Conservation (phyloP, 2,113 vertebrate genomes). For the Callospermophilus lateralis region DNA sequence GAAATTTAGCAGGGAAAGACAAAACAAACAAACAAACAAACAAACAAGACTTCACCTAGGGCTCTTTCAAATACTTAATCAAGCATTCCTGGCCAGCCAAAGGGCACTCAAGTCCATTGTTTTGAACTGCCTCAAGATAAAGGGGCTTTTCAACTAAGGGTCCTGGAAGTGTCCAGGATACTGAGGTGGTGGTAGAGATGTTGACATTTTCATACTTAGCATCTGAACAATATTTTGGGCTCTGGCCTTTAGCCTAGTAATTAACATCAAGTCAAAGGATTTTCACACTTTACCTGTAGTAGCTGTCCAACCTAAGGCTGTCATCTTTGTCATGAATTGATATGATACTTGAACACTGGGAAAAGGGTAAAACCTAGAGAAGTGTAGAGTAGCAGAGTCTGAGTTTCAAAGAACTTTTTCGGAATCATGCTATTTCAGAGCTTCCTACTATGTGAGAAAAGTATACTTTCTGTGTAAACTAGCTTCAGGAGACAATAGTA, state of each 20-base stretch:
- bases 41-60: not conserved
- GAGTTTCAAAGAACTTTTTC: not conserved
- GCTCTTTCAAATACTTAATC: not conserved
- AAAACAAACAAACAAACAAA: not conserved
- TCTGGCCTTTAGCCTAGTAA: conserved; percentile 6
- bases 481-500: not conserved
- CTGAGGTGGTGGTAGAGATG: not conserved
- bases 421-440: not conserved
- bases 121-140: conserved; percentile 15
- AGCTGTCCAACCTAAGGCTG: not conserved
- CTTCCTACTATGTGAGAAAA: not conserved
- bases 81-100: not conserved
- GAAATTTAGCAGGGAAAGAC: conserved; percentile 24
- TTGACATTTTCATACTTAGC: conserved; percentile 32
- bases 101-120: not conserved
- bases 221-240: conserved; percentile 39
- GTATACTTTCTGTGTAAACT: not conserved
- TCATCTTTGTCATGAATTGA: not conserved
- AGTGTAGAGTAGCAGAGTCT: not conserved
- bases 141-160: not conserved
- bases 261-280: conserved; percentile 41
- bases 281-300: not conserved
- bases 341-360: not conserved
- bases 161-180: not conserved
- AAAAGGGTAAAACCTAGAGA: not conserved